Evolutionary conservation across 2,797 vertebrate species (phyloP), one percentile per base, ranked within the genome.

Genomic region (Tiaroga cobitis): DNA sequence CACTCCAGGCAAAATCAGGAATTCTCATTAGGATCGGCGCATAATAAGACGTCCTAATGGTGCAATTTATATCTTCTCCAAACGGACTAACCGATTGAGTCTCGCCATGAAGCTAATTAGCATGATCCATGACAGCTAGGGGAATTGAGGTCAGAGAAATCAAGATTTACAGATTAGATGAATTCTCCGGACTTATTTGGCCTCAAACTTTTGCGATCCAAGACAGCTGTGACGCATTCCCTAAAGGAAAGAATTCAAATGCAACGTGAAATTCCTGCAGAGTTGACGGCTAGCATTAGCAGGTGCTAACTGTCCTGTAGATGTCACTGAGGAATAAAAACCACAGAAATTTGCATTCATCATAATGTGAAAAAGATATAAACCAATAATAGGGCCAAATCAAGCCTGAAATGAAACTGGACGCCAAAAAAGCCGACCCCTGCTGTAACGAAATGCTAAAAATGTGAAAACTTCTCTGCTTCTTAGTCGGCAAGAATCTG

Each of bases 171-270:
- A 86, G 81, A 56, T 80, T 70, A 85, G 78, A 83, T 77, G 63
- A 90, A 84, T 88, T 89, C 59, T 76, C 54, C 67, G 81, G 88
- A 87, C 84, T 78, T 82, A 88, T 88, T 89, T 87, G 79, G 84
- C 73, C 72, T 81, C 61, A 88, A 85, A 69, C 51, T 26, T n/a
- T 68, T 13, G 21, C 32, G 3, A 41, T 80, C 78, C 51, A 77
- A 76, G 77, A 86, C 13, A 32, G 54, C 43, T 26, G 65, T 89
- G 63, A 67, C 83, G 84, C 79, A 65, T 51, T 80, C 79, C 46
- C 56, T 74, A 67, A 5, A 18, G 37, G 68, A 86, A 82, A 86
- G 61, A 37, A 82, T 85, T 88, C 80, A 65, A 87, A 80, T 61
- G 75, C 69, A 19, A 72, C 41, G 49, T 49, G 61, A 85, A 80